Evolutionary conservation across 2,113 vertebrate species (phyloP), one percentile per base, ranked within the genome.

Genomic region (Daubentonia madagascariensis): DNA sequence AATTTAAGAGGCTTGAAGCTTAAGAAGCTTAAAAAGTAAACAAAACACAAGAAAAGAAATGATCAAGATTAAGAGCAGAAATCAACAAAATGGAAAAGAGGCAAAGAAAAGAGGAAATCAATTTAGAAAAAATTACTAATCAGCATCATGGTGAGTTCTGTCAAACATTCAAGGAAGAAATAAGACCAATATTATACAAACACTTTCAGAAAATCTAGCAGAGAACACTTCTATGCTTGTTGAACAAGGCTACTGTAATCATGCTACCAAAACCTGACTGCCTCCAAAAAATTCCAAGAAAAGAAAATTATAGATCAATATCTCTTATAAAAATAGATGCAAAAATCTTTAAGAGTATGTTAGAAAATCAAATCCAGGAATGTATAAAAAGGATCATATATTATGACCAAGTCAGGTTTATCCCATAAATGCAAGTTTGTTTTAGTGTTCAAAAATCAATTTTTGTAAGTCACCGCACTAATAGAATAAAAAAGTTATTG

Each of bases 371-470:
- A 20, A 80, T 73, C 37, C 43, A 50, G n/a, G 18, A 76, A 86
- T 37, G 59, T 8, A 40, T 65, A 23, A 63, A 75, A 73, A 78
- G 9, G 18, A 80, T 43, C 23, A 59, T 13, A 45, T 76, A 79
- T 65, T 32, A 80, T 18, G 17, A 85, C 5, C 25, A 79, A 28
- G 8, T 67, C 75, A 3, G 3, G 40, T 92, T 94, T 68, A 89
- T 61, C 30, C 57, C 20, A 75, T 25, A 81, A 94, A 67, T 45
- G 1, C 4, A 75, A 75, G 43, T 59, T 94, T 57, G 14, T 32
- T 95, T 92, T 59, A 63, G 8, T 45, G 76, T 93, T 92, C 18
- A 32, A 61, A 96, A 86, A 94, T 11, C 20, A 96, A 67, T 80
- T 85, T 57, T 30, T 65, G 0, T 40, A 85, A 52, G 17, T 43